These are phyloP conservation scores for Carapus acus DNA, from an alignment of 2,797 vertebrate species.

Conservation along the genomic window DNA sequence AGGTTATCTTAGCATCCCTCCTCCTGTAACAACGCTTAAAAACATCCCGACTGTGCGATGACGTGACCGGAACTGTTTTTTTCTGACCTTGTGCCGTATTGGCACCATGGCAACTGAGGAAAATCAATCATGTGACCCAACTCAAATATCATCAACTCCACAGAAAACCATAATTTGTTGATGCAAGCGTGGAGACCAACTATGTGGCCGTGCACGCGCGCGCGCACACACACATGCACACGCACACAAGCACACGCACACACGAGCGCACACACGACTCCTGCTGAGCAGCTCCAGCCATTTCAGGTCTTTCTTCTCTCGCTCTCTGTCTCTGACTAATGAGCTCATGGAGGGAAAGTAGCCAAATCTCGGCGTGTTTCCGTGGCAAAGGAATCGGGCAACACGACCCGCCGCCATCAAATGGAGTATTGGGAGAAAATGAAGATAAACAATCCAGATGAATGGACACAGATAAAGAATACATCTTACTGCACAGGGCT, in stretches of 20 bases:
- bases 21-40: no score
- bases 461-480: no score
- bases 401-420: background rate
- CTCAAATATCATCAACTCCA: background rate
- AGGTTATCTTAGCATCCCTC: no score
- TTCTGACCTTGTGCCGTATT: slow-evolving; percentile 19
- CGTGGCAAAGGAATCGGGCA: slow-evolving; percentile 19
- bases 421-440: no score
- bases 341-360: slow-evolving; percentile 46
- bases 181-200: no score
- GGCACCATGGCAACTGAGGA: slow-evolving; percentile 27
- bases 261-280: slow-evolving; percentile 1
- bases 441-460: no score
- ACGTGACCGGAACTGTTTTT: no score
- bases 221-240: no score
- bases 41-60: no score
- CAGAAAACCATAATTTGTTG: background rate
- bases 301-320: slow-evolving; percentile 33
- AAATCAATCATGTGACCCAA: slow-evolving; percentile 20
- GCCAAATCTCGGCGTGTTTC: slow-evolving; percentile 37
- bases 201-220: no score
- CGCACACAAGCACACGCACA: no score
- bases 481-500: no score
- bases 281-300: slow-evolving; percentile 24
- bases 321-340: slow-evolving; percentile 32